Evolutionary conservation across 2,888 invertebrate genomes (phyloP).

Genomic region (Apotomis betuletana): DNA sequence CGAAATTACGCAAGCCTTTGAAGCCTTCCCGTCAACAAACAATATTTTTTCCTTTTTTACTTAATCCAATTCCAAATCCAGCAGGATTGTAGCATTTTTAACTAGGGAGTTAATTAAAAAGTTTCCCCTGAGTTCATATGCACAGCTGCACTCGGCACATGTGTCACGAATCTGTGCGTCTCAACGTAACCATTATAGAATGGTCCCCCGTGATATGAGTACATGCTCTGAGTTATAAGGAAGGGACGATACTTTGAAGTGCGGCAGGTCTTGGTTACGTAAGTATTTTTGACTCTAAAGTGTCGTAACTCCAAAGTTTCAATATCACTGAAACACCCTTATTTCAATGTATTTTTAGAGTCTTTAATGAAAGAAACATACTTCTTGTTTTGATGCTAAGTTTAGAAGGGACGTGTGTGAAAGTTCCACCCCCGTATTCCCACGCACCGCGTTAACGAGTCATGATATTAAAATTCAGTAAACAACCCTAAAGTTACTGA

Average conservation of each 20-base stretch:
- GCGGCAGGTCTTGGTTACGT: conserved; percentile 53
- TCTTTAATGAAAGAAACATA: not conserved
- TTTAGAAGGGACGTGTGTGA: conserved; percentile 57
- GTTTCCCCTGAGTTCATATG: conserved; percentile 9
- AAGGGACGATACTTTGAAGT: conserved; percentile 49
- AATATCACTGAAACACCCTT: conserved; percentile 1
- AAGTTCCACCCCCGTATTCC: conserved; percentile 65
- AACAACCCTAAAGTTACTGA: conserved; percentile 28
- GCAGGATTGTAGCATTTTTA: conserved; percentile 10
- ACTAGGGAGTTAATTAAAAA: conserved; percentile 28
- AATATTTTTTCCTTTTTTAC: not conserved
- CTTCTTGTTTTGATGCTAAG: not conserved
- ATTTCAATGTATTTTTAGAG: not conserved
- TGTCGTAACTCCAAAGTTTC: not conserved
- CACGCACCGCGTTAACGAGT: conserved; percentile 57
- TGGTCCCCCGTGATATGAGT: conserved; percentile 17
- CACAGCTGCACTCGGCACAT: conserved; percentile 57
- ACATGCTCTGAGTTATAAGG: conserved; percentile 15
- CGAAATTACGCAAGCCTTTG: not conserved
- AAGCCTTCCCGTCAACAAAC: conserved; percentile 14
- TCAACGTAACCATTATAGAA: conserved; percentile 12
- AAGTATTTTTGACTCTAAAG: not conserved
- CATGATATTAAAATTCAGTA: conserved; percentile 40
- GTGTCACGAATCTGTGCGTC: conserved; percentile 59
- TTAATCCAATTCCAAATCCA: conserved; percentile 2